Percentiles rank a stretch among this genome's conserved stretches.
These are phyloP conservation scores for Mus musculus DNA, from an alignment of 2,113 vertebrate species.

Conservation along the genomic window GRCm39 chr12:41821501-41822000, in stretches of 20 bases:
- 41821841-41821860: slow-evolving; percentile 49
- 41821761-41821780: not conserved
- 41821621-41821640: not conserved
- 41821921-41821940: slow-evolving; percentile 78
- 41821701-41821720: not conserved
- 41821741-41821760: not conserved
- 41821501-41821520: slow-evolving; percentile 74
- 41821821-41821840: slow-evolving; percentile 40
- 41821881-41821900: slow-evolving; percentile 37
- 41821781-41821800: not conserved
- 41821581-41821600: slow-evolving; percentile 31
- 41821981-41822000: slow-evolving; percentile 74
- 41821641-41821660: not conserved
- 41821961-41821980: slow-evolving; percentile 84
- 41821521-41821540: slow-evolving; percentile 57
- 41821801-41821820: slow-evolving; percentile 52
- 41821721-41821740: not conserved
- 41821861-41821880: slow-evolving; percentile 49
- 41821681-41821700: not conserved
- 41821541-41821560: slow-evolving; percentile 21
- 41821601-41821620: slow-evolving; percentile 8
- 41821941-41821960: slow-evolving; percentile 61
- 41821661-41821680: not conserved
- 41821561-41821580: slow-evolving; percentile 57
- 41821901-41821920: slow-evolving; percentile 75